Base-by-base conservation (phyloP, 2,888 invertebrate genomes). In the Eupelmus urozonus region DNA sequence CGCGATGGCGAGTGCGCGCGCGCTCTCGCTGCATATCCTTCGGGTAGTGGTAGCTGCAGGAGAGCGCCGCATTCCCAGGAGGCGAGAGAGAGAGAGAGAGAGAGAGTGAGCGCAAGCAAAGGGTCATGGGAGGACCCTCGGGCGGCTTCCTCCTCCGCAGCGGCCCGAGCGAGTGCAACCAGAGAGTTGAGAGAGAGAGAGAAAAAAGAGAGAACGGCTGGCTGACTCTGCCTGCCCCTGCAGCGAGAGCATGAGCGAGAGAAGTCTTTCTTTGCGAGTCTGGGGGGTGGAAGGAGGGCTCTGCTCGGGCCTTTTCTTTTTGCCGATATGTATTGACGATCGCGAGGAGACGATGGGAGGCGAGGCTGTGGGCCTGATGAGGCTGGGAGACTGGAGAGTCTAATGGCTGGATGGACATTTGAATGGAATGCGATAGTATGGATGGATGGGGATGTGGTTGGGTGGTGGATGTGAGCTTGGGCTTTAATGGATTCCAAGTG, bases 121-220 rank as follows among this genome's bases (percentile, higher is more conserved):
- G 89, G 80, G 80, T 88, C 88, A 88, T 89, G 89, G 88, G 89
- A 89, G 89, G 89, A 86, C 53, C 59, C 57, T 29, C 71, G 45
- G 29, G n/a, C 66, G 40, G 59, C 62, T 60, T 71, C 66, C 59
- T 42, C 70, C 77, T 13, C 63, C 45, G 45, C 70, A 59, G 80
- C 83, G 83, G 82, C 13, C 84, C 60, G 16, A 23, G 57, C 45
- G 7, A 9, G 16, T 7, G 16, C 45, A 45, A 45, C 45, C 9
- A 45, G 16, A 45, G 45, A 16, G 16, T 2, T 13, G 45, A 45
- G 45, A 45, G 16, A 16, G 16, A 45, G 16, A 45, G 45, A 45
- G 45, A 13, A 9, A 45, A 45, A 16, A 45, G 13, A 13, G 45
- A 45, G 45, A 45, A 16, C 5, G 23, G 23, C 40, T 34, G 40